Evolutionary conservation across 1,140 invertebrate species (phyloP), one percentile per base, ranked within the genome.

Genomic region (Hypothenemus hampei): DNA sequence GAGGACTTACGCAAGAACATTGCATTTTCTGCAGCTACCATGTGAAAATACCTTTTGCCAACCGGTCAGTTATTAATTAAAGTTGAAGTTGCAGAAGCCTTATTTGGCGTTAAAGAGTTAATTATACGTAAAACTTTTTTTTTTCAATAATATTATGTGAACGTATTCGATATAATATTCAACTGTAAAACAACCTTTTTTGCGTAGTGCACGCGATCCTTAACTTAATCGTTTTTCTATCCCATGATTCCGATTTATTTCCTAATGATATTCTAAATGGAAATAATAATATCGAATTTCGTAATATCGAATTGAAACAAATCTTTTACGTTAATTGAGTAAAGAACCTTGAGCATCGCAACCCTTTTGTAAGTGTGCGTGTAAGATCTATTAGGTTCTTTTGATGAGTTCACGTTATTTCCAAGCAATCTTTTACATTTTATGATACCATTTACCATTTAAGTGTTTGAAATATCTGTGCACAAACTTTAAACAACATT

Each of bases 181-280:
- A n/a, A 31, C 10, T 31, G 26, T 11, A 8, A 8, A 11, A 13
- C 26, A 31, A 31, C 26, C 26, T 31, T 31, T 31, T 11, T 31
- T 31, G n/a, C n/a, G 24, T 26, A 26, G 24, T 26, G 15, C 35
- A 20, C 18, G 39, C 16, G 16, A 18, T 8, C 20, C 19, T 31
- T 11, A 16, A 21, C 10, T 41, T 23, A 41, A 41, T 41, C 7
- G 22, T n/a, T 20, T 41, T 20, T 21, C 20, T 10, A 41, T 35
- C 45, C n/a, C n/a, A 13, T 13, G 13, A 13, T 31, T 13, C 3
- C 21, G 6, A 47, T 35, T 47, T 47, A 47, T 47, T 47, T 47
- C 45, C 19, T 47, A 47, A 47, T 47, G 29, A 47, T 47, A 47
- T 35, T 19, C 45, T 31, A 47, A n/a, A 47, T 45, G n/a, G 13